Conservation (phyloP, 2,797 vertebrate species). For the Cryptoblepharus egeriae region DNA sequence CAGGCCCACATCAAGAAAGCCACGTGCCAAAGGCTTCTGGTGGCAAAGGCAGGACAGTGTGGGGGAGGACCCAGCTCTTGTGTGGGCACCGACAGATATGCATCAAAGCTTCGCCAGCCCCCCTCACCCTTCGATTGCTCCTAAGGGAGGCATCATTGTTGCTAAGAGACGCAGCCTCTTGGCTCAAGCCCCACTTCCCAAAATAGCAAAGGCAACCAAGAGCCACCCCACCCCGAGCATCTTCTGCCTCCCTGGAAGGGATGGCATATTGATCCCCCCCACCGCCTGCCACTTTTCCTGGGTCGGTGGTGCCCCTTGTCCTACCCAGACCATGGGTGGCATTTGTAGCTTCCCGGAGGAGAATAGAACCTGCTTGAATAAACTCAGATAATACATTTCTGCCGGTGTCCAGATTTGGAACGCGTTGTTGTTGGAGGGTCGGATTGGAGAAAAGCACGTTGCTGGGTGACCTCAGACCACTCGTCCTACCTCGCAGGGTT, state of each 20-base stretch:
- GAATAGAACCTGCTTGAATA: too few relatives aligned
- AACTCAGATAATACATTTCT: neutral
- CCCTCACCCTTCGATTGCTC: conserved; percentile 16
- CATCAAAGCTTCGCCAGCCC: neutral
- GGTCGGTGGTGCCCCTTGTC: neutral
- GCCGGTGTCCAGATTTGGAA: neutral
- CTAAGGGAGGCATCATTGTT: conserved; percentile 34
- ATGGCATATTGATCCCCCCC: neutral
- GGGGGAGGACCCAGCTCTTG: too few relatives aligned
- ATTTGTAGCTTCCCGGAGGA: neutral
- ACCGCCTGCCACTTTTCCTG: neutral
- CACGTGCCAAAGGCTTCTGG: neutral
- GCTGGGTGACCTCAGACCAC: neutral
- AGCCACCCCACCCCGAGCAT: neutral
- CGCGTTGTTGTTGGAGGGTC: neutral
- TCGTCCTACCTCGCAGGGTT: neutral
- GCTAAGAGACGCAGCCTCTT: conserved; percentile 52
- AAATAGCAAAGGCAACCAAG: conserved; percentile 52
- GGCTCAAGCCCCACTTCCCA: conserved; percentile 64
- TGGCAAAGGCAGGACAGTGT: too few relatives aligned
- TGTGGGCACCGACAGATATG: neutral
- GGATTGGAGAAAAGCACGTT: neutral
- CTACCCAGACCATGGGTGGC: too few relatives aligned
- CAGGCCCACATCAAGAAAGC: neutral
- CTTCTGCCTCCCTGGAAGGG: too few relatives aligned